Conservation (phyloP, 2,797 vertebrate genomes). For the Chlorospingus flavigularis region DNA sequence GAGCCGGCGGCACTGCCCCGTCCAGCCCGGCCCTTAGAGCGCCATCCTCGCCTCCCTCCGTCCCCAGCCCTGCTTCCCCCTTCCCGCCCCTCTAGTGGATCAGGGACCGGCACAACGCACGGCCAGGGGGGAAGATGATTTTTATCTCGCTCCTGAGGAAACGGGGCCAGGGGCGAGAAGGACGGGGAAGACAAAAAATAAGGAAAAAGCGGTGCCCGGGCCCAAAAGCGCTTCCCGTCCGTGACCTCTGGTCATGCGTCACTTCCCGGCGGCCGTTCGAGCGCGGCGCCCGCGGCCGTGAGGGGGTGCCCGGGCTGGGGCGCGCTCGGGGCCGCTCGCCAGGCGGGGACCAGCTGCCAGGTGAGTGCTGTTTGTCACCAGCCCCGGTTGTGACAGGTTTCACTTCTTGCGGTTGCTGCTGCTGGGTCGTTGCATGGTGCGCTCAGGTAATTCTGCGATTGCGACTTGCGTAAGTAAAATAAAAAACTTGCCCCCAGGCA, state of each 20-base stretch:
- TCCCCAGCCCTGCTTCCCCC: neutral
- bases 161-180: neutral
- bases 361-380: neutral
- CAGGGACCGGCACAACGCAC: neutral
- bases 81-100: neutral
- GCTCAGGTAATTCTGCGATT: neutral
- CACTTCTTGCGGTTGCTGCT: neutral
- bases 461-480: neutral
- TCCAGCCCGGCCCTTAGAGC: neutral
- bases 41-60: neutral
- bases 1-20: neutral
- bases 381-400: neutral
- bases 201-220: neutral
- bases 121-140: neutral
- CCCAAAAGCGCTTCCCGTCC: neutral
- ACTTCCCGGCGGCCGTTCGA: conserved; percentile 13
- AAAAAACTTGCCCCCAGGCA: neutral
- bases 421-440: neutral
- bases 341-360: neutral
- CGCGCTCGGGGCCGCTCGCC: neutral
- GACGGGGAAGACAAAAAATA: neutral
- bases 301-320: neutral
- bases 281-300: neutral
- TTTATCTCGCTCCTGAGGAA: neutral
- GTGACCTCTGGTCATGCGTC: neutral